Base-by-base conservation (phyloP, 1,140 invertebrate species). In the Spodoptera frugiperda region DNA sequence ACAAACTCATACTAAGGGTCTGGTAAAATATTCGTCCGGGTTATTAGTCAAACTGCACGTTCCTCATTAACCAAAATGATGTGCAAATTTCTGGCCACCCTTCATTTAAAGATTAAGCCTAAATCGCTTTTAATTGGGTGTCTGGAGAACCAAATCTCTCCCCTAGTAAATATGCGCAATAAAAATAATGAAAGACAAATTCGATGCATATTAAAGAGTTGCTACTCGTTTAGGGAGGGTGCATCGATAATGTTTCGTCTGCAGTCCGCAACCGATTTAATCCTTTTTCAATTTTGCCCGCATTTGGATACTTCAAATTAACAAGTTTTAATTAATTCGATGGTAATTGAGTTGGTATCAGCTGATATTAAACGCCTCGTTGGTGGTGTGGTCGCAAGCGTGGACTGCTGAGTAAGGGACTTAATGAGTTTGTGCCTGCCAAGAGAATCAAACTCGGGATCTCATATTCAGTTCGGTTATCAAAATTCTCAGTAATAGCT, bases 191-290 rank as follows among this genome's bases (percentile, higher is more conserved):
- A n/a, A 14, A 2, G 63, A 12, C 44, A 49, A 49, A 67, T n/a
- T 12, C 44, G 48, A 67, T 67, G 63, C 44, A 67, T 67, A 67
- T 48, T 67, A 67, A 67, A 67, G 44, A 67, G 63, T 49, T 49
- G 11, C 11, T 21, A 25, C 44, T 49, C 63, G 11, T 67, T 48
- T 48, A 21, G 44, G 33, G 17, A 44, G 63, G 63, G 63, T 67
- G 63, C 63, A 67, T 67, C 39, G 10, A 49, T 48, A 67, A 67
- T 49, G 63, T n/a, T 21, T 14, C 21, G 63, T 67, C 63, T 67
- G 44, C 63, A 67, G 17, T 25, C 21, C 1, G 11, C 3, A 14
- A 3, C n/a, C 17, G 44, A 19, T 25, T 48, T 67, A 49, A 48
- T 67, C 33, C 33, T 46, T 67, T 67, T 49, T 49, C 10, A 17